Percentiles rank a stretch among this genome's conserved stretches.
Conservation (phyloP, 2,797 vertebrate genomes). For the Dendrocincla fuliginosa region DNA sequence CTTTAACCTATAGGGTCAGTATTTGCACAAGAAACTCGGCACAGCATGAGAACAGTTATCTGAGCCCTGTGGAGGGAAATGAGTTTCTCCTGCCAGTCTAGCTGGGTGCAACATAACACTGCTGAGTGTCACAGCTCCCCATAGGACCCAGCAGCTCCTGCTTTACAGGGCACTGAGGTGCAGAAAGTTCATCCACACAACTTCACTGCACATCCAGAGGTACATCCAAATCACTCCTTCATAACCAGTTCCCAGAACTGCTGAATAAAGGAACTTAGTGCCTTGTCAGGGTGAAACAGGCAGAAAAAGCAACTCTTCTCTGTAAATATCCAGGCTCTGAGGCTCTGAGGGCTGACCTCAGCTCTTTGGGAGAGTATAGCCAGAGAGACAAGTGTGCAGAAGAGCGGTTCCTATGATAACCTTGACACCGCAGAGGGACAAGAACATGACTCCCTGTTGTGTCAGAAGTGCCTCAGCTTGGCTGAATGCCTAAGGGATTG, state of each 20-base stretch:
- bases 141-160: neutral
- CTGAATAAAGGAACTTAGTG: neutral
- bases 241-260: neutral
- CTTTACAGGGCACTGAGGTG: neutral
- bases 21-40: neutral
- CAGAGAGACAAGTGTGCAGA: neutral
- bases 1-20: neutral
- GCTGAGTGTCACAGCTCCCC: neutral
- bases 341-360: neutral
- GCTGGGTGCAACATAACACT: rapidly evolving
- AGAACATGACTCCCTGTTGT: neutral
- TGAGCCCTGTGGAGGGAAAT: neutral
- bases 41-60: neutral
- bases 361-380: neutral
- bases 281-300: neutral
- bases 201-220: neutral
- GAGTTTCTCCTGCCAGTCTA: neutral
- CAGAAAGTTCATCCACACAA: neutral
- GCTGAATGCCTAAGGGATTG: neutral
- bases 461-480: neutral
- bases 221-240: neutral
- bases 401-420: neutral
- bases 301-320: neutral
- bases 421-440: neutral
- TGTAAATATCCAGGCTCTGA: neutral